These are phyloP conservation scores for Callionymus lyra DNA, from an alignment of 2,113 vertebrate species.

Conservation along the genomic window DNA sequence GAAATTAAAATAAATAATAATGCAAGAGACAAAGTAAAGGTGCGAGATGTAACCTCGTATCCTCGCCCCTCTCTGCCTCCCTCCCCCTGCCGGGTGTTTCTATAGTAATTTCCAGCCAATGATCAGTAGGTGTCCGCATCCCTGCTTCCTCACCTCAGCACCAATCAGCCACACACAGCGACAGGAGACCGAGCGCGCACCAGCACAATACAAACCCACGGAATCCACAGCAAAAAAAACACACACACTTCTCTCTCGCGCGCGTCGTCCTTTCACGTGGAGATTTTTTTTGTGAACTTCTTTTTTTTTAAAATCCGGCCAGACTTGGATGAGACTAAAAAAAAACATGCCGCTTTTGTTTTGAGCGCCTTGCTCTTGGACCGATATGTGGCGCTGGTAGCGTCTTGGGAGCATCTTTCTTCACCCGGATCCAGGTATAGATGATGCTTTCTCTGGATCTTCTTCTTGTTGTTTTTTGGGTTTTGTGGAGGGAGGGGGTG, in stretches of 20 bases:
- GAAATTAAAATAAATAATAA: too few relatives aligned
- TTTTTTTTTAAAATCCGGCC: too few relatives aligned
- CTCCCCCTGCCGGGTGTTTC: slow-evolving; percentile 68
- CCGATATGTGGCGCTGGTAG: slow-evolving; percentile 79
- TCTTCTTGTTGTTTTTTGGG: slow-evolving; percentile 4
- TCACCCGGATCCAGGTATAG: slow-evolving; percentile 87
- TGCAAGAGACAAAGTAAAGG: not conserved
- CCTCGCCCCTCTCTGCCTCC: slow-evolving; percentile 39
- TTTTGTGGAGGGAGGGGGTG: too few relatives aligned
- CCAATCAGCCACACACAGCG: slow-evolving; percentile 83
- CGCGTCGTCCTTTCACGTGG: not conserved
- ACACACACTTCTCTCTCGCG: slow-evolving; percentile 14
- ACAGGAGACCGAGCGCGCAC: slow-evolving; percentile 77
- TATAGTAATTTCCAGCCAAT: slow-evolving; percentile 86
- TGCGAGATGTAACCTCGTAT: slow-evolving; percentile 3
- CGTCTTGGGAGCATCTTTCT: slow-evolving; percentile 79
- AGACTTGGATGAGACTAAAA: slow-evolving; percentile 37
- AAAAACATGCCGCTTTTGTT: slow-evolving; percentile 65
- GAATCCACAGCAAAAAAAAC: slow-evolving; percentile 44
- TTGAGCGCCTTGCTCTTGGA: slow-evolving; percentile 52
- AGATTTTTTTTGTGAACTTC: slow-evolving; percentile 28
- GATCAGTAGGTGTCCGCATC: slow-evolving; percentile 85
- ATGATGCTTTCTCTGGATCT: slow-evolving; percentile 42
- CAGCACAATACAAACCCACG: slow-evolving; percentile 50
- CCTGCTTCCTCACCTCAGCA: slow-evolving; percentile 83